These are phyloP conservation scores for Phocoena phocoena DNA, from an alignment of 2,113 vertebrate species.

Conservation along the genomic window DNA sequence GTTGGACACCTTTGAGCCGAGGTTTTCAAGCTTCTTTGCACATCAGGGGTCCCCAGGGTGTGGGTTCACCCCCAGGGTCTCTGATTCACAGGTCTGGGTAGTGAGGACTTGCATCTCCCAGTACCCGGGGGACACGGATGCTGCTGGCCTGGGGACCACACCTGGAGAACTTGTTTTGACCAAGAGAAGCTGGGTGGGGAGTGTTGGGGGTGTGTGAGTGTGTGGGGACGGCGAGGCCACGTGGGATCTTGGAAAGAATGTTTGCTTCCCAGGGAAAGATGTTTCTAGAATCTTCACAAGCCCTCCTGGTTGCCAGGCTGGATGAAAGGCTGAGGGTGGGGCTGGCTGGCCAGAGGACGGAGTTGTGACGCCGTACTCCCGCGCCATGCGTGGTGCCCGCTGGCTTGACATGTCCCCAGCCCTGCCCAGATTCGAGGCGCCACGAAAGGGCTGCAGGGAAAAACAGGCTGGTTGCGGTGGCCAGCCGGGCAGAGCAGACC, in stretches of 20 bases:
- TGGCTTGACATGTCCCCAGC: fast-evolving
- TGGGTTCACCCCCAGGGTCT: fast-evolving
- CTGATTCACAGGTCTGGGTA: neutral
- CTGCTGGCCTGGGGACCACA: fast-evolving
- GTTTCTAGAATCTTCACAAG: neutral
- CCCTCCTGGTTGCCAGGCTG: neutral
- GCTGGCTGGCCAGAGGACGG: fast-evolving
- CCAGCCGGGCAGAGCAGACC: fast-evolving
- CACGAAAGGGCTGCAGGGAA: neutral
- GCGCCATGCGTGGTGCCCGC: fast-evolving
- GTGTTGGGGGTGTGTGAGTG: neutral
- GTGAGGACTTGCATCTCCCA: too few relatives aligned
- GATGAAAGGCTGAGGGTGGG: too few relatives aligned
- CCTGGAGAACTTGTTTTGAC: neutral
- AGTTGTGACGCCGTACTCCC: fast-evolving
- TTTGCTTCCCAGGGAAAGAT: neutral
- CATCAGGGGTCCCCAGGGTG: fast-evolving
- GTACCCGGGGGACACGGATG: too few relatives aligned
- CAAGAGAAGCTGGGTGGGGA: neutral
- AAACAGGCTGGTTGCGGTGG: neutral
- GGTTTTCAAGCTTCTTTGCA: fast-evolving
- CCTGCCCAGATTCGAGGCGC: neutral
- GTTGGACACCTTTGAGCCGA: fast-evolving
- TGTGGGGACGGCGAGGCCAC: fast-evolving
- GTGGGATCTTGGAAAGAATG: fast-evolving